A percentile compares a stretch with the other conserved stretches of the same genome.
These are phyloP conservation scores for Agonum fuliginosum DNA, from an alignment of 2,888 invertebrate species.

Conservation along the genomic window DNA sequence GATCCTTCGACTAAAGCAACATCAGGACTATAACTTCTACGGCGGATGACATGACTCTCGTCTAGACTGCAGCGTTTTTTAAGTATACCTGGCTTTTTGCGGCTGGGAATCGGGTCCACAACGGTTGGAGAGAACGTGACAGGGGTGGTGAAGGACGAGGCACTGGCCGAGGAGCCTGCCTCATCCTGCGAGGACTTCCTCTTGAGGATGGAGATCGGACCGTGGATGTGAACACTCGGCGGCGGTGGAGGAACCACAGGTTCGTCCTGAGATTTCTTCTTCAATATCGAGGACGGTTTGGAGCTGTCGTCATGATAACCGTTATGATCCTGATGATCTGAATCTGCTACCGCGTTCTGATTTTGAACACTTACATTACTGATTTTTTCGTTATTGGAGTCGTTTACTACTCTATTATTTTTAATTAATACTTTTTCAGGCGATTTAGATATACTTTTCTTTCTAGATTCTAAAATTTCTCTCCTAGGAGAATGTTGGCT, in stretches of 20 bases:
- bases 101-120: constrained; percentile 78
- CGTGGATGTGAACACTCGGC: constrained; percentile 62
- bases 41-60: constrained; percentile 82
- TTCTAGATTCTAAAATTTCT: constrained; percentile 57
- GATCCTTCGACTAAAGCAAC: constrained; percentile 78
- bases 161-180: constrained; percentile 68
- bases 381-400: constrained; percentile 21
- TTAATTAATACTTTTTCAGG: constrained; percentile 56
- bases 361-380: constrained; percentile 37
- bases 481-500: constrained; percentile 65
- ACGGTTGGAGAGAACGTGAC: constrained; percentile 89
- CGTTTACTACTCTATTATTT: constrained; percentile 13
- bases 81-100: constrained; percentile 85
- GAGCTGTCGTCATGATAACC: constrained; percentile 52
- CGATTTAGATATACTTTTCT: constrained; percentile 46
- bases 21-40: constrained; percentile 83
- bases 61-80: constrained; percentile 90
- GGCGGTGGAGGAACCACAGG: constrained; percentile 62
- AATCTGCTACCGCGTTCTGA: background rate
- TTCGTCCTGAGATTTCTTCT: constrained; percentile 79
- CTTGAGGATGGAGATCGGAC: constrained; percentile 77
- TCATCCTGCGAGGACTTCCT: constrained; percentile 75
- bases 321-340: constrained; percentile 54
- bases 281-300: constrained; percentile 77
- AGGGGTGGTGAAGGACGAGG: constrained; percentile 74